A percentile compares a stretch with the other conserved stretches of the same genome.
These are phyloP conservation scores for Drosophila sp. DNA, from an alignment of 1,140 invertebrate species.

Conservation along the genomic window DNA sequence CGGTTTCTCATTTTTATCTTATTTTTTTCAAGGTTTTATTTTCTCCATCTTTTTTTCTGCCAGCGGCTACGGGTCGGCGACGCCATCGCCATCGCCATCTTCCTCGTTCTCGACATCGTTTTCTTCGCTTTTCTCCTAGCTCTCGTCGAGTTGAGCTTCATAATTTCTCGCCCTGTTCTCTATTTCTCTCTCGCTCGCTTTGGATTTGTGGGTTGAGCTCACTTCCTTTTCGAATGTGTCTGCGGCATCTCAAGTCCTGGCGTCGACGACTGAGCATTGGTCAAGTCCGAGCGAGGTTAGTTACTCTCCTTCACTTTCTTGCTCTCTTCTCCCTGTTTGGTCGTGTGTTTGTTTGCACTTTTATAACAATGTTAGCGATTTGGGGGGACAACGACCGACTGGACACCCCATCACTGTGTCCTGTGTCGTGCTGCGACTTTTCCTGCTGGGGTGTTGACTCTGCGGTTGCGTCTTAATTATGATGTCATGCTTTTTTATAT, in stretches of 20 bases:
- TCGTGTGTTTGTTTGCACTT: slow-evolving; percentile 62
- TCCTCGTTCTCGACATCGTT: slow-evolving; percentile 52
- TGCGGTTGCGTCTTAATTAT: slow-evolving; percentile 57
- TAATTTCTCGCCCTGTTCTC: slow-evolving; percentile 58
- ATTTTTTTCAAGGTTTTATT: slow-evolving; percentile 58
- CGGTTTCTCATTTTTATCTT: slow-evolving; percentile 72
- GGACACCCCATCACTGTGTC: background rate
- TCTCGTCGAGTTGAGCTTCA: slow-evolving; percentile 64
- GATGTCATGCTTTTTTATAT: slow-evolving; percentile 63
- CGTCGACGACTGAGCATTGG: slow-evolving; percentile 45
- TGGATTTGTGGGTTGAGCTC: background rate
- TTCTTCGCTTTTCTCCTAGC: slow-evolving; percentile 23
- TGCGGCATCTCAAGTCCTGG: slow-evolving; percentile 38
- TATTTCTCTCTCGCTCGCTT: slow-evolving; percentile 9
- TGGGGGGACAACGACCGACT: slow-evolving; percentile 28
- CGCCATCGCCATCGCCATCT: slow-evolving; percentile 37
- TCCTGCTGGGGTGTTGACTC: slow-evolving; percentile 25
- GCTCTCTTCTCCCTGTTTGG: slow-evolving; percentile 11
- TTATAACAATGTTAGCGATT: slow-evolving; percentile 74
- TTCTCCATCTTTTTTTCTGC: slow-evolving; percentile 39
- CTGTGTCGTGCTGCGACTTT: slow-evolving; percentile 17
- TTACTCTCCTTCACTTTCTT: slow-evolving; percentile 29
- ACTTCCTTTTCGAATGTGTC: slow-evolving; percentile 49
- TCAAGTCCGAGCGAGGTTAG: slow-evolving; percentile 47
- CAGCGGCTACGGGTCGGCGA: slow-evolving; percentile 66